Percentiles rank a stretch among this genome's conserved stretches.
These are phyloP conservation scores for Corythornis cristatus DNA, from an alignment of 2,113 vertebrate genomes.

Conservation along the genomic window DNA sequence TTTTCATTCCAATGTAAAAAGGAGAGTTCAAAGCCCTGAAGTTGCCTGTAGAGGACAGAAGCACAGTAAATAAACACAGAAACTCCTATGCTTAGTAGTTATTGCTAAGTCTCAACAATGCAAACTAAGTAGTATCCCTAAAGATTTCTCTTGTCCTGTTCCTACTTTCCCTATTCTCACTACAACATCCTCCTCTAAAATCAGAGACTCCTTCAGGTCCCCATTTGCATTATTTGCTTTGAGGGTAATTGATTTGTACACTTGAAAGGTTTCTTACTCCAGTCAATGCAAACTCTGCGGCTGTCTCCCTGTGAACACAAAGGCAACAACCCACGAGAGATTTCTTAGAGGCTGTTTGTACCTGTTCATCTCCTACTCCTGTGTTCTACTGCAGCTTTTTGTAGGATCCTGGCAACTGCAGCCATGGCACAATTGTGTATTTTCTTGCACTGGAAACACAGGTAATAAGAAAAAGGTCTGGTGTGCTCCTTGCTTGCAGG, in stretches of 20 bases:
- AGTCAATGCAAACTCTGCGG: not conserved
- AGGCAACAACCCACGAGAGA: not conserved
- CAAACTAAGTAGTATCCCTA: not conserved
- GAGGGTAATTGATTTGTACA: not conserved
- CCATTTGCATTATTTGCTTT: not conserved
- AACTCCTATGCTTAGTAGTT: not conserved
- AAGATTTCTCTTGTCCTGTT: not conserved
- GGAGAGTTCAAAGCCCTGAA: not conserved
- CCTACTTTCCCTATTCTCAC: not conserved
- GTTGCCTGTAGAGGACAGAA: not conserved
- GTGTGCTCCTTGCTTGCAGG: not conserved
- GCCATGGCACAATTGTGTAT: not conserved
- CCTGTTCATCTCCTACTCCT: not conserved
- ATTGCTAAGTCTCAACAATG: not conserved
- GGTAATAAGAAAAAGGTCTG: not conserved
- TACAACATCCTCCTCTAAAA: not conserved
- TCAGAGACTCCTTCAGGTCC: not conserved
- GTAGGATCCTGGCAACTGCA: not conserved
- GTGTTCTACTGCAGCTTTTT: not conserved
- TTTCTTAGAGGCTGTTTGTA: not conserved
- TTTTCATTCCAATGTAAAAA: not conserved
- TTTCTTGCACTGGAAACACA: not conserved
- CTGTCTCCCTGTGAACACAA: not conserved
- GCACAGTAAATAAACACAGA: not conserved
- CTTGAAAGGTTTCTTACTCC: not conserved